Evolutionary conservation across 2,113 vertebrate genomes (phyloP).

Genomic region (human): DNA sequence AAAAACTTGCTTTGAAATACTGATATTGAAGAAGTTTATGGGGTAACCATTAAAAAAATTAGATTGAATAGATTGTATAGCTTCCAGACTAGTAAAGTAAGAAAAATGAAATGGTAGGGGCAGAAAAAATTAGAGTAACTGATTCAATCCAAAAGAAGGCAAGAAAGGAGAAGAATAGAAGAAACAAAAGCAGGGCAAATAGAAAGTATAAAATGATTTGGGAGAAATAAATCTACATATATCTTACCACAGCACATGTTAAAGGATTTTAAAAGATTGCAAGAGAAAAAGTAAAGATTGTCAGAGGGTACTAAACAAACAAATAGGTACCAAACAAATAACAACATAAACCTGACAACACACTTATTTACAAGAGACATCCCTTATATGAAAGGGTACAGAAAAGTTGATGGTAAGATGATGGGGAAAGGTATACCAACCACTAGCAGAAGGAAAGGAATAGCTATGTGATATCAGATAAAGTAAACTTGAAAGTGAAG

Average conservation of each 20-base stretch:
- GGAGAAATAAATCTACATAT: background rate
- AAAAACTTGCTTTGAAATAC: background rate
- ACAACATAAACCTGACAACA: background rate
- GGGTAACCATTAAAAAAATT: background rate
- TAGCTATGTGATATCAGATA: background rate
- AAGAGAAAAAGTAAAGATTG: background rate
- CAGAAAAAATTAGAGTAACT: background rate
- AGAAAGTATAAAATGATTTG: constrained; percentile 22
- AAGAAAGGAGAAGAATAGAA: constrained; percentile 39
- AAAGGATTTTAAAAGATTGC: background rate
- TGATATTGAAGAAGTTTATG: constrained; percentile 4
- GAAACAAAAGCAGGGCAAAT: background rate
- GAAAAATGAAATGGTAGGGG: constrained; percentile 31
- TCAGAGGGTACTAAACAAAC: background rate
- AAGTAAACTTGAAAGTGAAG: constrained; percentile 27
- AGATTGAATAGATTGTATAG: background rate
- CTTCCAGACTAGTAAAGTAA: constrained; percentile 34
- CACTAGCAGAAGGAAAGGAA: background rate
- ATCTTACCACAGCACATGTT: background rate
- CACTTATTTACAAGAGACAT: background rate
- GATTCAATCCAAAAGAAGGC: background rate
- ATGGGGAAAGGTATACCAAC: background rate
- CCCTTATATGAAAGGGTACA: background rate
- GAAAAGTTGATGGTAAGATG: background rate
- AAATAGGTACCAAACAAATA: background rate